Conservation (phyloP, 2,888 invertebrate genomes). For the Trimorus sp. region DNA sequence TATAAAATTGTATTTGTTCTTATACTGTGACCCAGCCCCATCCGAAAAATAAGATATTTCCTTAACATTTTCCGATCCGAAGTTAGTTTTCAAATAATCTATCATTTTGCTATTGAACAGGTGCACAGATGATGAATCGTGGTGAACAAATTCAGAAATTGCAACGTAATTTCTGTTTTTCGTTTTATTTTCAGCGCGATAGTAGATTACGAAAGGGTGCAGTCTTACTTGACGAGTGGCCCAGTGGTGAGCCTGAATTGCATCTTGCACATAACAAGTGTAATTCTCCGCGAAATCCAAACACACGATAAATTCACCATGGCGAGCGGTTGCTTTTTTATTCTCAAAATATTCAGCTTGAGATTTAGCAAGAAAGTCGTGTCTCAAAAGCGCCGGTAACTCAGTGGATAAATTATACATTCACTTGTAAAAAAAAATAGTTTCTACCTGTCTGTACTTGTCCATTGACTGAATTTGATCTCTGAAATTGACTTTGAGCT, state of each 20-base stretch:
- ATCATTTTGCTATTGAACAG: slow-evolving; percentile 27
- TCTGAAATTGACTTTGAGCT: background rate
- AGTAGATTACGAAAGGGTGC: slow-evolving; percentile 33
- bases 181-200: background rate
- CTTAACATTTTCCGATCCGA: background rate
- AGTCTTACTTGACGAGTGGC: slow-evolving; percentile 23
- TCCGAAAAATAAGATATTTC: slow-evolving; percentile 33
- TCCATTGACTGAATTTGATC: slow-evolving; percentile 34
- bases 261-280: slow-evolving; percentile 30
- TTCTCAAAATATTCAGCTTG: slow-evolving; percentile 21
- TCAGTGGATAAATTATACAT: slow-evolving; percentile 23
- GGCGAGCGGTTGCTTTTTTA: slow-evolving; percentile 18
- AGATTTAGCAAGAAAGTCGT: slow-evolving; percentile 28
- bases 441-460: slow-evolving; percentile 26
- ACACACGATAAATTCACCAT: slow-evolving; percentile 23
- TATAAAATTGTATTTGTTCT: slow-evolving; percentile 42
- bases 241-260: slow-evolving; percentile 37
- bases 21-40: slow-evolving; percentile 38
- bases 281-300: slow-evolving; percentile 39
- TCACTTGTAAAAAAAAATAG: background rate
- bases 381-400: slow-evolving; percentile 7
- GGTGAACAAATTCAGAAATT: slow-evolving; percentile 24
- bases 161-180: slow-evolving; percentile 25
- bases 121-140: slow-evolving; percentile 25
- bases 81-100: slow-evolving; percentile 28